Percentiles rank a stretch among this genome's conserved stretches.
Conservation (phyloP, 2,888 invertebrate genomes). For the Phlogophora meticulosa region DNA sequence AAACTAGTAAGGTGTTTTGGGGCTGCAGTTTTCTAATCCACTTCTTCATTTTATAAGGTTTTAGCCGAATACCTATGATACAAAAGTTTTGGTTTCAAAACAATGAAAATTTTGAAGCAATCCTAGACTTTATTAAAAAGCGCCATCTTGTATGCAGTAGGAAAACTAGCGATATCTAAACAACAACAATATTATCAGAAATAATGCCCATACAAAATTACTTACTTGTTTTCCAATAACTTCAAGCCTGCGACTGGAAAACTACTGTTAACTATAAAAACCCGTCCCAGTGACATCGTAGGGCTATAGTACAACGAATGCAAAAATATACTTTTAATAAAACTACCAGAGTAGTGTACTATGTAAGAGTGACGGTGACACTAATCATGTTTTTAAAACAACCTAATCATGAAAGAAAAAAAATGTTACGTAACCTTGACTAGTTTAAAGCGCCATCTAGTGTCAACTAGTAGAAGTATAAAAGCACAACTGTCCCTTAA, state of each 20-base stretch:
- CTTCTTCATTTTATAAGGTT: no score
- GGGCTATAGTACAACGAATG: not conserved
- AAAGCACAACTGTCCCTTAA: accelerated
- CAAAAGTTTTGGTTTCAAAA: not conserved
- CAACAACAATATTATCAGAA: no score
- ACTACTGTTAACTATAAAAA: constrained; percentile 81
- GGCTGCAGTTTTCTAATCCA: no score
- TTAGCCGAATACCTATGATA: no score
- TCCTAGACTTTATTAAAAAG: not conserved
- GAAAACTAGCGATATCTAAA: not conserved
- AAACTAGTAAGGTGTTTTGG: no score
- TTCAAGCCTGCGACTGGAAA: constrained; percentile 81
- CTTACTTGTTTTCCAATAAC: constrained; percentile 82
- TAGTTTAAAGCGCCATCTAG: constrained; percentile 48
- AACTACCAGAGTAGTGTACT: not conserved
- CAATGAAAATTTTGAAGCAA: not conserved
- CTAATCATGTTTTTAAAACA: not conserved
- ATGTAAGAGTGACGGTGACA: not conserved
- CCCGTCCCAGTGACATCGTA: constrained; percentile 78
- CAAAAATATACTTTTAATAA: not conserved
- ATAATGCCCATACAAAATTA: no score
- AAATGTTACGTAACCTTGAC: constrained; percentile 19
- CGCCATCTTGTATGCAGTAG: constrained; percentile 26
- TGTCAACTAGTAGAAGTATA: constrained; percentile 50
- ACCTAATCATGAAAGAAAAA: not conserved